Base-by-base conservation (phyloP, 2,113 vertebrate genomes). In the Urocynchramus pylzowi region DNA sequence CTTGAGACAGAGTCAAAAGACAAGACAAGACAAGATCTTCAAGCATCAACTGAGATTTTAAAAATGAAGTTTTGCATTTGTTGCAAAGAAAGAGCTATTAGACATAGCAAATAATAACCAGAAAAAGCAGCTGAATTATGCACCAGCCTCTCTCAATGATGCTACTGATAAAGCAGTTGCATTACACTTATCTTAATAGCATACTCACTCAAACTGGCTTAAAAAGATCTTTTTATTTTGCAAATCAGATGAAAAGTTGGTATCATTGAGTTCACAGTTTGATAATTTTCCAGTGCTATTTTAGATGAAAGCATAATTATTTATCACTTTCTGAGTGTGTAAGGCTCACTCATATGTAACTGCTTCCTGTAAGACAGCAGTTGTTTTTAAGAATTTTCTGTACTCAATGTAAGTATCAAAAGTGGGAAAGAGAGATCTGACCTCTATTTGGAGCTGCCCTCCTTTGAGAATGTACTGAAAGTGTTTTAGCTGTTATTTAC, bases 241-340 rank as follows among this genome's bases (percentile, higher is more conserved):
- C n/a, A 92, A 89, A 77, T 84, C 53, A 45, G 26, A 70, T 86
- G 59, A 84, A 67, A 85, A 97, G 39, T 88, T 22, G 8, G 52
- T 87, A 76, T 91, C 78, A 52, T 5, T n/a, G 57, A 84, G 11
- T 87, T 93, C 70, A 96, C 35, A 69, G 78, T 94, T 90, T 89
- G 64, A 65, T 94, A 84, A 90, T 93, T 92, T 95, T 63, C 90
- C 0, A 0, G 12, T 93, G 73, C 47, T 91, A 52, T 93, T 96
- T 97, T 95, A 90, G 81, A 65, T 94, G 78, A 89, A 92, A 92
- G 68, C 8, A 5, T 83, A 80, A 84, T 92, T 94, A 93, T 91
- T 93, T 93, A 44, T 92, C 67, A 74, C 73, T 80, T 78, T 79
- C 74, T 85, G 50, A 69, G 49, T 3, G 0, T 92, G 57, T 69